Conservation (phyloP, 1,140 invertebrate genomes). For the Zaprionus kolodkinae region DNA sequence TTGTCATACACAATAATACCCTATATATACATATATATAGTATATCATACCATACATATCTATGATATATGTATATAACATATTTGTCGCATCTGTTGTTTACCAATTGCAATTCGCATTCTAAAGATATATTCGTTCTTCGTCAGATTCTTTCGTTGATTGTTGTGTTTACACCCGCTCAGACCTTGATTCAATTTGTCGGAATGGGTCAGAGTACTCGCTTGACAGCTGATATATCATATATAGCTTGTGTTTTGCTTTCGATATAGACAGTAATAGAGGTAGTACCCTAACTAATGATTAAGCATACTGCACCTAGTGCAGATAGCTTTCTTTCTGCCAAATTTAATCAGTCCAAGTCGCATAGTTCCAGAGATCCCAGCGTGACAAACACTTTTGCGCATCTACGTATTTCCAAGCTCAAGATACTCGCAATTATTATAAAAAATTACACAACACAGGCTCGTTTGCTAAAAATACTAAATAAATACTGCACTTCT, state of each 20-base stretch:
- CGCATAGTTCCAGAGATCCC: not conserved
- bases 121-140: not conserved
- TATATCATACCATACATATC: conserved; percentile 1
- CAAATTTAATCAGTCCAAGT: not conserved
- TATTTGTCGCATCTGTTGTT: conserved; percentile 17
- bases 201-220: not conserved
- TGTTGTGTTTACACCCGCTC: conserved; percentile 33
- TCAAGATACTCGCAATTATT: not conserved
- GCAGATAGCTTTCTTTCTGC: not conserved
- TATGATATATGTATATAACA: not conserved
- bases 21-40: not conserved
- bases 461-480: not conserved
- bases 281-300: too few relatives aligned
- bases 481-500: not conserved
- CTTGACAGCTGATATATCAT: too few relatives aligned
- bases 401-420: not conserved
- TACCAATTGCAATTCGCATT: conserved; percentile 19
- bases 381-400: not conserved
- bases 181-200: conserved; percentile 33
- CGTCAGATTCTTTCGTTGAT: conserved; percentile 14
- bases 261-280: too few relatives aligned
- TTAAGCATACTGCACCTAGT: not conserved
- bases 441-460: not conserved
- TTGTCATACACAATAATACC: not conserved
- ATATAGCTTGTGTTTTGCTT: too few relatives aligned